phyloP scores from a whole-genome alignment of 2,888 invertebrate species.

The Argyresthia goedartella region DNA sequence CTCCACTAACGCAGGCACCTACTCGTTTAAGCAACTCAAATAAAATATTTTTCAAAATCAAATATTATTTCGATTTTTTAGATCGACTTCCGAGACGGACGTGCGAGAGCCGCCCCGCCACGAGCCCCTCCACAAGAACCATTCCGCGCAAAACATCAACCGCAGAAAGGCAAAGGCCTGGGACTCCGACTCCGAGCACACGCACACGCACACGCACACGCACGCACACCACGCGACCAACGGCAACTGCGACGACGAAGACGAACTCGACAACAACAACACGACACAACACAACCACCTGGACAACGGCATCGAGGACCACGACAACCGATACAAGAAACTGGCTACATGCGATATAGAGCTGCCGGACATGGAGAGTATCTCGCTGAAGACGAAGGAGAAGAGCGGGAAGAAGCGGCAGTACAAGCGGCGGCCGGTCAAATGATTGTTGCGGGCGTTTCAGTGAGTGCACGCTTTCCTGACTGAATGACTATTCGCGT shows the following conservation, averaged over 20 bases:
- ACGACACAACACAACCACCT: conserved; percentile 26
- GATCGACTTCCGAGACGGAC: no score
- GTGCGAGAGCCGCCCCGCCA: no score
- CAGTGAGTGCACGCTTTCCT: conserved; percentile 41
- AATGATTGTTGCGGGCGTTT: conserved; percentile 61
- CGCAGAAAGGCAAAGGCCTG: conserved; percentile 14
- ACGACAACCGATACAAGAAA: conserved; percentile 27
- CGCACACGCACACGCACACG: no score
- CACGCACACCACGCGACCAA: conserved; percentile 18
- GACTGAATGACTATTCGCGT: conserved; percentile 22
- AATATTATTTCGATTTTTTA: no score
- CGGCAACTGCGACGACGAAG: conserved; percentile 46
- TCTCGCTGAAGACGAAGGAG: conserved; percentile 41
- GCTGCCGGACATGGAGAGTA: conserved; percentile 45
- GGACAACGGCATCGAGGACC: conserved; percentile 55
- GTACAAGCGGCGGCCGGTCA: conserved; percentile 47
- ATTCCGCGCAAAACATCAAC: conserved; percentile 56
- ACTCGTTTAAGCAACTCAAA: no score
- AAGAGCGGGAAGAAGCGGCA: conserved; percentile 48
- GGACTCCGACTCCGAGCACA: no score
- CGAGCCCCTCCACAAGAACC: conserved; percentile 37
- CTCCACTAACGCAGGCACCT: no score
- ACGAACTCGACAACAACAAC: conserved; percentile 34
- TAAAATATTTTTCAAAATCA: no score
- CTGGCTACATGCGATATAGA: conserved; percentile 31